phyloP scores from a whole-genome alignment of 2,113 vertebrate genomes.

The Empidonax traillii region DNA sequence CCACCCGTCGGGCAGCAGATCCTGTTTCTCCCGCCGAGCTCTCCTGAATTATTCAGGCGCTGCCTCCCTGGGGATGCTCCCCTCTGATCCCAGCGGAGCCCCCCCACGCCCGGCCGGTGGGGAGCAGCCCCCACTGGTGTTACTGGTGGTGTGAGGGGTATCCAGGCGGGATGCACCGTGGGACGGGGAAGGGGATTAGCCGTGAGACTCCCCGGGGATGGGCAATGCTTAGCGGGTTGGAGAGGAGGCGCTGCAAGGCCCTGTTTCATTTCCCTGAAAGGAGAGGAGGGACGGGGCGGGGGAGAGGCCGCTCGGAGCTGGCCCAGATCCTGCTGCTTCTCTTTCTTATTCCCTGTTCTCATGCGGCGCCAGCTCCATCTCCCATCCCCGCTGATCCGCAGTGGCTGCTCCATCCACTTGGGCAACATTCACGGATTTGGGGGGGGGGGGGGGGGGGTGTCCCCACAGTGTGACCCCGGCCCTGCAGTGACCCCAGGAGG shows the following conservation, averaged over 20 bases:
- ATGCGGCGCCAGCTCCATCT: background rate
- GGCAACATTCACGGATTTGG: background rate
- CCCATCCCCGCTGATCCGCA: background rate
- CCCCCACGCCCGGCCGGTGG: background rate
- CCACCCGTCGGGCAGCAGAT: background rate
- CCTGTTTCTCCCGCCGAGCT: background rate
- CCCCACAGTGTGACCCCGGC: rapidly evolving
- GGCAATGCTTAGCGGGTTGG: background rate
- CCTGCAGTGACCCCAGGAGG: background rate
- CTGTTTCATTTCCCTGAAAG: background rate
- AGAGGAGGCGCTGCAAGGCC: background rate
- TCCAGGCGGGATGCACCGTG: rapidly evolving
- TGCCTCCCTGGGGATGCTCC: background rate
- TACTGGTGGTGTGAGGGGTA: rapidly evolving
- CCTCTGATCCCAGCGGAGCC: background rate
- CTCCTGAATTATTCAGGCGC: background rate
- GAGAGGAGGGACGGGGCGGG: background rate
- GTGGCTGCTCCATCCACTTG: background rate
- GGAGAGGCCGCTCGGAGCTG: background rate
- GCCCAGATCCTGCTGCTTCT: background rate
- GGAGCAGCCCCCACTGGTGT: background rate
- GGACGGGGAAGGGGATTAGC: background rate
- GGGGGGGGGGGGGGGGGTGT: background rate
- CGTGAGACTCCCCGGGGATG: rapidly evolving
- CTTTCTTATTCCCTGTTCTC: background rate